Base-by-base conservation (phyloP, 2,797 vertebrate species). In the Phyllotis vaccarum region DNA sequence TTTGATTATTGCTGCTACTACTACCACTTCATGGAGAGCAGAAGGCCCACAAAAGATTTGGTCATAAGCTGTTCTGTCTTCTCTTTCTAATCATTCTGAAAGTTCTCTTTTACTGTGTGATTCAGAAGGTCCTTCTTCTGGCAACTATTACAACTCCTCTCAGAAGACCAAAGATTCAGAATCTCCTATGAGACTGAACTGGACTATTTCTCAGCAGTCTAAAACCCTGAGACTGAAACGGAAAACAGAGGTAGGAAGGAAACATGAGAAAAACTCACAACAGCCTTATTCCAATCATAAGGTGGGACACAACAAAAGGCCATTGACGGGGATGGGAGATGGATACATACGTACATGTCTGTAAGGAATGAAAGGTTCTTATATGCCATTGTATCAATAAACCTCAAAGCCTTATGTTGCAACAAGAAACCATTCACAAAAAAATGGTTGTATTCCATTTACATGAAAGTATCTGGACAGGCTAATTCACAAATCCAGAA, bases 341-440 rank as follows among this genome's bases (percentile, higher is more conserved):
- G 13, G 37, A 14, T 22, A 10, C 7, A 10, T 16, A 5, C 29
- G 21, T 16, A 3, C 12, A 16, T 31, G 40, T 22, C 19, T 1
- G 6, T 21, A 70, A 43, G 34, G 16, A 6, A 3, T 0, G 62
- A 37, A 49, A 34, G 17, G 12, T 37, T 27, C 1, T 27, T 27
- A 2, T 34, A 11, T 24, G 40, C 14, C n/a, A 8, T 16, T 5
- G 27, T 1, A 1, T 10, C 49, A 64, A 10, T 31, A 34, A 31
- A 19, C 31, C 14, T 43, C 46, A 3, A 37, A 6, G 0, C 0
- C 49, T 19, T 29, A 5, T 2, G 12, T 9, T 14, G 10, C 27
- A 62, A 79, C 31, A 70, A 16, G 19, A 66, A 29, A 12, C 1
- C 52, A 46, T 40, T 8, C 10, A 31, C 40, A 37, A 21, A 52